These are phyloP conservation scores for Mormyrus hasselquistii DNA, from an alignment of 2,797 vertebrate genomes.

Conservation along the genomic window DNA sequence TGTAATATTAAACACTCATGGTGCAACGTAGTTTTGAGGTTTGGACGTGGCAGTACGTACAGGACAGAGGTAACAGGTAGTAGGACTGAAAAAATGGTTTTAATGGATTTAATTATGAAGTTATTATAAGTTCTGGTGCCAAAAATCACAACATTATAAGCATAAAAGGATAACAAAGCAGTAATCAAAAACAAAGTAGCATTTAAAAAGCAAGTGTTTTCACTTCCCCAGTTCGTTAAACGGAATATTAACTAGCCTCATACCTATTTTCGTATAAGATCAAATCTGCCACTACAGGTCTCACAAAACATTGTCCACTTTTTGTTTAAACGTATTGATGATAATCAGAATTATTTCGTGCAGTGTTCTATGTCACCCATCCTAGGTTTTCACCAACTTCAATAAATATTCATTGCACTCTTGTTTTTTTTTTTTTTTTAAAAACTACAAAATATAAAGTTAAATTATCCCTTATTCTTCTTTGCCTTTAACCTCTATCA, in stretches of 20 bases:
- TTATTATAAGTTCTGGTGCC: neutral
- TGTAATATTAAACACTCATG: neutral
- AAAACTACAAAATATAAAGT: neutral
- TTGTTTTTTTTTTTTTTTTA: neutral
- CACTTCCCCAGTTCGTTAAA: neutral
- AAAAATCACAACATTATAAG: neutral
- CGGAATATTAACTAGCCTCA: neutral
- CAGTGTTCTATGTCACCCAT: neutral
- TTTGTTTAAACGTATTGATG: neutral
- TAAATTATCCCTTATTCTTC: conserved; percentile 12
- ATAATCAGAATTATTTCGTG: neutral
- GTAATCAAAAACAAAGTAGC: neutral
- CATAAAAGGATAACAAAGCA: neutral
- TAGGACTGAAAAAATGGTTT: neutral
- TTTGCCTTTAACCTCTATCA: conserved; percentile 23
- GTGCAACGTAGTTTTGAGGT: neutral
- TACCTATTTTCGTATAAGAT: neutral
- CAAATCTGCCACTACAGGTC: neutral
- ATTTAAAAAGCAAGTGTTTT: neutral
- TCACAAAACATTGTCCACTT: neutral
- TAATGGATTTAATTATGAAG: neutral
- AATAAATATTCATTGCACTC: conserved; percentile 16
- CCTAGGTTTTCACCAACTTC: neutral
- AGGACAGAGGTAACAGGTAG: neutral
- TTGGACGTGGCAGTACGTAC: neutral